Evolutionary conservation across 64 coral and sea anemone genomes (phyloP).

Genomic region (Acropora tenuis): DNA sequence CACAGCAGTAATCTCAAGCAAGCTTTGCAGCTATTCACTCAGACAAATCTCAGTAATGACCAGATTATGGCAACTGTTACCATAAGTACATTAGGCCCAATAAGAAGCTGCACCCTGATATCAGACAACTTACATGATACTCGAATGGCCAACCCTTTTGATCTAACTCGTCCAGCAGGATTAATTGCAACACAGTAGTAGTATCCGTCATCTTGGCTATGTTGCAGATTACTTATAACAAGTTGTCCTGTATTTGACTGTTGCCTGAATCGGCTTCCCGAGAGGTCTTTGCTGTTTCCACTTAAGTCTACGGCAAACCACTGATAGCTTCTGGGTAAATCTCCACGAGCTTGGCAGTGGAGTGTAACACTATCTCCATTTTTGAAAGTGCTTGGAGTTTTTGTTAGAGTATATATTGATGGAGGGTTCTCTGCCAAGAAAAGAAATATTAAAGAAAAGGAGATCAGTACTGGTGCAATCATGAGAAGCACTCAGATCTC

Average conservation of each 20-base stretch:
- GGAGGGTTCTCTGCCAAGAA: conserved; percentile 64
- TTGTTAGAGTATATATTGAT: conserved; percentile 26
- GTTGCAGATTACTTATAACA: conserved; percentile 54
- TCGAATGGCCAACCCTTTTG: conserved; percentile 49
- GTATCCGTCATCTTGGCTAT: conserved; percentile 79
- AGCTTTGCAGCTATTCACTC: too few relatives aligned
- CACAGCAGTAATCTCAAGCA: too few relatives aligned
- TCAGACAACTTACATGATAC: conserved; percentile 72
- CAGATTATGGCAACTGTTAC: too few relatives aligned
- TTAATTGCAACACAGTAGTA: conserved; percentile 82
- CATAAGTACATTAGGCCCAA: too few relatives aligned
- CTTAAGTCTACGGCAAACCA: conserved; percentile 72
- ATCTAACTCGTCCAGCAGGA: conserved; percentile 64
- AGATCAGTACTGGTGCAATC: neutral
- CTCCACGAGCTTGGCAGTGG: conserved; percentile 65
- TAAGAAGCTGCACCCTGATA: too few relatives aligned
- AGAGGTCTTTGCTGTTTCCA: conserved; percentile 55
- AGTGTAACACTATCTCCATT: conserved; percentile 63
- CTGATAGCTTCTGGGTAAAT: conserved; percentile 32
- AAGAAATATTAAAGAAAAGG: neutral
- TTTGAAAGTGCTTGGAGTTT: conserved; percentile 27
- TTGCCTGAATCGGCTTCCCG: conserved; percentile 53
- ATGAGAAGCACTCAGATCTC: too few relatives aligned
- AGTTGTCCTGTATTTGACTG: conserved; percentile 69
- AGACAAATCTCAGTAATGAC: too few relatives aligned